Conservation (phyloP, 2,113 vertebrate species). For the Mandrillus leucophaeus region DNA sequence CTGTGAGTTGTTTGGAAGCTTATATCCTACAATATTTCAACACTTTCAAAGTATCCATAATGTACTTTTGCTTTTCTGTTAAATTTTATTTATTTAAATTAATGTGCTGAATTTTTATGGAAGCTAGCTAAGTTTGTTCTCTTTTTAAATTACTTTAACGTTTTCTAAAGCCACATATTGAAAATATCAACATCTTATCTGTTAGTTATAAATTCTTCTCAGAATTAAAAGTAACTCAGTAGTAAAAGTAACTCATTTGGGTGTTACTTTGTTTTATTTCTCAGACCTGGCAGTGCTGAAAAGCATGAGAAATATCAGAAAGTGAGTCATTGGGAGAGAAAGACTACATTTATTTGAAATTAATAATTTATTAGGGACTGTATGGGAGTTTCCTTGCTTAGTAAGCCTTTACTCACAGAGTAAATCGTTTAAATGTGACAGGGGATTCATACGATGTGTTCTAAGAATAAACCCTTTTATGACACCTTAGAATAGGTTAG, state of each 20-base stretch:
- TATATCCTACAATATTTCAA: not conserved
- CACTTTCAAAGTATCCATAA: not conserved
- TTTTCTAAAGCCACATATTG: not conserved
- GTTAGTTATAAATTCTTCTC: not conserved
- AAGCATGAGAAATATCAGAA: not conserved
- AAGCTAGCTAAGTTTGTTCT: slow-evolving; percentile 4
- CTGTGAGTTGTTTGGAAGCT: not conserved
- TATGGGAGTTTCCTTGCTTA: not conserved
- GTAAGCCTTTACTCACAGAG: not conserved
- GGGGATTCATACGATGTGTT: not conserved
- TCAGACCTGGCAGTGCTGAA: not conserved
- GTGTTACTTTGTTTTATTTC: not conserved
- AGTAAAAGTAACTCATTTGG: not conserved
- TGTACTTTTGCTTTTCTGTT: slow-evolving; percentile 13
- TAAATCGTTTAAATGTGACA: not conserved
- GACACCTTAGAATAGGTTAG: not conserved
- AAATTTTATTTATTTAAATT: not conserved
- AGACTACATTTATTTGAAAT: not conserved
- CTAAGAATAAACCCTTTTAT: not conserved
- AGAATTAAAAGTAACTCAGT: not conserved
- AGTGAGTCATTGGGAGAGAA: not conserved
- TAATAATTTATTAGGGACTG: not conserved
- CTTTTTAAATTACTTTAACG: slow-evolving; percentile 14
- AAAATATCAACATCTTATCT: not conserved
- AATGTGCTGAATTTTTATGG: not conserved